A percentile compares a stretch with the other conserved stretches of the same genome.
Conservation (phyloP, 2,113 vertebrate genomes). For the Elachura formosa region DNA sequence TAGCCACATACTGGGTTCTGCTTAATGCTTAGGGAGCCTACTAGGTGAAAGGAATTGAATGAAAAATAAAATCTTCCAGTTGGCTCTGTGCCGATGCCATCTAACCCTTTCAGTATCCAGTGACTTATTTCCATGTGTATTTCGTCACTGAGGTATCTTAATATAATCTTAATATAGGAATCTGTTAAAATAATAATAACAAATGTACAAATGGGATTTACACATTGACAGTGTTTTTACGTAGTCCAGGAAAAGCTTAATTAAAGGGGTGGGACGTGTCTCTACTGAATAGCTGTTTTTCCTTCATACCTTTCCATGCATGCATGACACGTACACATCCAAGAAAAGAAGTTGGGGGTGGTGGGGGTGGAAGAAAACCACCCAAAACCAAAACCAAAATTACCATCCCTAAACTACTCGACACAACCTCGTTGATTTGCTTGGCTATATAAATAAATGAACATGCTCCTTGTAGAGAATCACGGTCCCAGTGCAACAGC, state of each 20-base stretch:
- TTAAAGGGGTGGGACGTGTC: slow-evolving; percentile 37
- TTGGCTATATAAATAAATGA: neutral
- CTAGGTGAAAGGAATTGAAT: slow-evolving; percentile 52
- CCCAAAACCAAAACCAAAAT: neutral
- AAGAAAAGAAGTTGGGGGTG: slow-evolving; percentile 1
- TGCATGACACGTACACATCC: slow-evolving; percentile 33
- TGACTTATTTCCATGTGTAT: slow-evolving; percentile 14
- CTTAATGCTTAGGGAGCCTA: slow-evolving; percentile 23
- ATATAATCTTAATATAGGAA: slow-evolving; percentile 1
- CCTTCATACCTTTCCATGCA: slow-evolving; percentile 48
- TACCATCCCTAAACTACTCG: neutral
- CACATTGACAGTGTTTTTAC: slow-evolving; percentile 44
- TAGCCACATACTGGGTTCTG: slow-evolving; percentile 39
- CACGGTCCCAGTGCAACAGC: neutral
- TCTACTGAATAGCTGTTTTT: slow-evolving; percentile 50
- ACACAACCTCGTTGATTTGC: neutral
- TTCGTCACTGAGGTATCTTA: slow-evolving; percentile 16
- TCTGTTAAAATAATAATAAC: slow-evolving; percentile 35
- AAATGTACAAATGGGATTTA: slow-evolving; percentile 6
- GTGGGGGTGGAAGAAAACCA: neutral
- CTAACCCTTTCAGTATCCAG: neutral
- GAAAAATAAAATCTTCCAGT: neutral
- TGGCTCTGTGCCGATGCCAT: slow-evolving; percentile 20
- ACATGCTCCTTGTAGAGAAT: neutral
- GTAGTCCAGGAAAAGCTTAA: slow-evolving; percentile 42